Evolutionary conservation across 2,113 vertebrate species (phyloP), one percentile per base, ranked within the genome.

Genomic region (Verasper variegatus): DNA sequence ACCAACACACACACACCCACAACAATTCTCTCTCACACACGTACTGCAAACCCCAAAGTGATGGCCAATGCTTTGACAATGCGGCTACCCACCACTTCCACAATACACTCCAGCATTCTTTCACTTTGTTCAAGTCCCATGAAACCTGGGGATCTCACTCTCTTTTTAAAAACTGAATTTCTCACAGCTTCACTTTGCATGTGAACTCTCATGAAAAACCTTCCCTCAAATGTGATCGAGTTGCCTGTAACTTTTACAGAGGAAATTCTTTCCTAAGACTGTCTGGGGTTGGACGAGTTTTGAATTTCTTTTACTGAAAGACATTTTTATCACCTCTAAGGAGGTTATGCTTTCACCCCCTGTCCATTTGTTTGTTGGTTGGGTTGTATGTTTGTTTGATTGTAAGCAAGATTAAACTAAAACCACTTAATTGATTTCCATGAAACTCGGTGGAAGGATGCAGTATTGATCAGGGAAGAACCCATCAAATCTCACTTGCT

Each of bases 181-280:
- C 62, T 55, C 76, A 60, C 61, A 68, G 37, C 73, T 72, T 71
- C 31, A 60, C 58, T 81, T 78, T 51, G n/a, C 58, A 69, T 69
- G 74, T 77, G 74, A 78, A 63, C 66, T 57, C 45, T 59, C 12
- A 37, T 63, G 49, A 81, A 77, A 27, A 74, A 77, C 52, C 58
- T 90, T 78, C 78, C 62, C 63, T 77, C 42, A 67, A 26, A 31
- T 75, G 68, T 77, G 74, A 85, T 81, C 55, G 69, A 81, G 68
- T 83, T 61, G 76, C 81, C 69, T 70, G 62, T 80, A 83, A 73
- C 27, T 56, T 69, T 91, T 61, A 86, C 47, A 66, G 18, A 31
- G 85, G 35, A 82, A 80, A 89, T 89, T 80, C 65, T 88, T 86
- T 88, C 82, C 85, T 37, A 20, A 37, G 47, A 64, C 52, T 78